These are phyloP conservation scores for Nysson spinosus DNA, from an alignment of 2,888 invertebrate genomes.

Conservation along the genomic window DNA sequence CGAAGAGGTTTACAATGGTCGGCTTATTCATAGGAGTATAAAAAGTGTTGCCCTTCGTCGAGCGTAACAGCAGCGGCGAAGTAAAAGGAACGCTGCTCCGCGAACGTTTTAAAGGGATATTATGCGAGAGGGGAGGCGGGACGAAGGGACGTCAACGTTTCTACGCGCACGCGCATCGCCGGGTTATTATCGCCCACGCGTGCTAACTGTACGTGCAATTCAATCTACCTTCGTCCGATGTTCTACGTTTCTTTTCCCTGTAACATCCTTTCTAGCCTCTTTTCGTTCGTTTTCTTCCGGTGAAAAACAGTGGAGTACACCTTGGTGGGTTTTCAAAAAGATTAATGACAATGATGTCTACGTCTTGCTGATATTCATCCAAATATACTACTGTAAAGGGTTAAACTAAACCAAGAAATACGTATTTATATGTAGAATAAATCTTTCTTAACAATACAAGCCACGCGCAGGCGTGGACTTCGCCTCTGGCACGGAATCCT, in stretches of 20 bases:
- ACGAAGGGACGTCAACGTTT: conserved; percentile 44
- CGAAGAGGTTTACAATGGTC: too few species aligned
- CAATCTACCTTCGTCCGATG: conserved; percentile 57
- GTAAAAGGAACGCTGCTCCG: neutral
- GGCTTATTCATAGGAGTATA: neutral
- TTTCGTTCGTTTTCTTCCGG: too few species aligned
- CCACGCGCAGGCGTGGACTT: too few species aligned
- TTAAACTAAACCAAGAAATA: too few species aligned
- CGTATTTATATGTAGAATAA: too few species aligned
- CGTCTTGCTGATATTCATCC: too few species aligned
- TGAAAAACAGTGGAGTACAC: too few species aligned
- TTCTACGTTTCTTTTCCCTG: conserved; percentile 24
- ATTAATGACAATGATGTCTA: too few species aligned
- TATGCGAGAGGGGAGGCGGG: conserved; percentile 28
- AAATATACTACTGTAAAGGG: too few species aligned
- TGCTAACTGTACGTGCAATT: conserved; percentile 69
- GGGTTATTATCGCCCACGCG: conserved; percentile 71
- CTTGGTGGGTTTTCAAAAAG: too few species aligned
- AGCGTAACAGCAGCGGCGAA: conserved; percentile 14
- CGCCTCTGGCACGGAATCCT: neutral
- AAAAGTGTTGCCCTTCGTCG: conserved; percentile 23
- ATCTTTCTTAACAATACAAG: too few species aligned
- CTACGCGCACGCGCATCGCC: conserved; percentile 52
- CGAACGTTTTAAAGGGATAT: conserved; percentile 26
- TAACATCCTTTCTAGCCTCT: conserved; percentile 11